Base-by-base conservation (phyloP, 2,888 invertebrate species). In the Incurvaria masculella region DNA sequence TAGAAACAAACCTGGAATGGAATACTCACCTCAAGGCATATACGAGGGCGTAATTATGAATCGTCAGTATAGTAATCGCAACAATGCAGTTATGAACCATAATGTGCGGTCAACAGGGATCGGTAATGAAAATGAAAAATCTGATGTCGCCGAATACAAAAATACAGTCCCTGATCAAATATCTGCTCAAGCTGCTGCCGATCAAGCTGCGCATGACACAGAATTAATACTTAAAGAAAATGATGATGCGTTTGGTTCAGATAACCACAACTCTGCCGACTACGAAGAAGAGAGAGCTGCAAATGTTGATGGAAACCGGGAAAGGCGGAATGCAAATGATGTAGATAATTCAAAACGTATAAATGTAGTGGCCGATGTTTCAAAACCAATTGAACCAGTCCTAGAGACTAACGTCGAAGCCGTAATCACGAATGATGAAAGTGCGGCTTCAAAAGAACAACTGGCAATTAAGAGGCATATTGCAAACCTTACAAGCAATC, bases 391-490 rank as follows among this genome's bases (percentile, higher is more conserved):
- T n/a, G n/a, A n/a, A n/a, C n/a, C n/a, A n/a, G n/a, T n/a, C n/a
- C n/a, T n/a, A n/a, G n/a, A n/a, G n/a, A n/a, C 48, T 33, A 48
- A 49, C 44, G 51, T 21, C 27, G 57, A 59, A 8, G 42, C 54
- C 17, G 47, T 52, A 44, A 50, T 46, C 39, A n/a, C 17, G 58
- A 53, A 14, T 21, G 26, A 21, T 2, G 39, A 42, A 14, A 18
- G 48, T 52, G n/a, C 57, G 58, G 4, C 61, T 56, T 46, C 69
- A 68, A 59, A 66, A 56, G 73, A 69, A 56, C 72, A 74, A 59
- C 59, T 64, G 38, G 68, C 68, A 23, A 75, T 76, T 39, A 69
- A 67, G 57, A 63, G 64, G 46, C 74, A 74, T 43, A 67, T 75
- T 8, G 69, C 69, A 59, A 72, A 71, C 52, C 59, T 76, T 39